These are phyloP conservation scores for Spinibarbus caldwelli DNA, from an alignment of 2,797 vertebrate genomes.

Conservation along the genomic window DNA sequence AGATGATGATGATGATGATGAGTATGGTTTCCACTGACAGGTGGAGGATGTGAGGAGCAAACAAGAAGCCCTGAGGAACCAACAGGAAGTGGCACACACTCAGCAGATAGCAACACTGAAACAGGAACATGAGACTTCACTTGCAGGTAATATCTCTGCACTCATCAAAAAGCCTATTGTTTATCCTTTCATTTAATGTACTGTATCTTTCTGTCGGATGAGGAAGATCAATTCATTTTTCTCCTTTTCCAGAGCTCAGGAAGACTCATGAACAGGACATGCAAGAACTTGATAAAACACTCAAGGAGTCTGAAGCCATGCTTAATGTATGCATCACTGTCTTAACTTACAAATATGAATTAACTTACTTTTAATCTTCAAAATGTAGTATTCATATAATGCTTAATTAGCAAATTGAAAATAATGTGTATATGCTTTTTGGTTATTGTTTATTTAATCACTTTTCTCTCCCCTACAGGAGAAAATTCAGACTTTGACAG, in stretches of 20 bases:
- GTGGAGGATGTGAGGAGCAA: slow-evolving; percentile 86
- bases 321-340: slow-evolving; percentile 78
- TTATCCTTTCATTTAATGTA: not conserved
- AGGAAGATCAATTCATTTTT: not conserved
- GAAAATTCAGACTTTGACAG: slow-evolving; percentile 80
- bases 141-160: slow-evolving; percentile 76
- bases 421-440: not conserved
- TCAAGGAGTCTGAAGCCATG: slow-evolving; percentile 81
- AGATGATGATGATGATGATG: not conserved
- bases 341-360: not conserved
- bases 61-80: slow-evolving; percentile 85
- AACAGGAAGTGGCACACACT: slow-evolving; percentile 81
- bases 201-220: not conserved
- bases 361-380: not conserved
- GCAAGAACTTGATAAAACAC: slow-evolving; percentile 79
- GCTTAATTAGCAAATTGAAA: not conserved
- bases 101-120: slow-evolving; percentile 82
- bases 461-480: slow-evolving; percentile 73
- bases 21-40: slow-evolving; percentile 67
- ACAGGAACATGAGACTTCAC: slow-evolving; percentile 78
- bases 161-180: not conserved
- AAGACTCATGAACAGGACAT: slow-evolving; percentile 79
- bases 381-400: not conserved
- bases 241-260: slow-evolving; percentile 82
- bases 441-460: not conserved